These are phyloP conservation scores for Noctua pronuba DNA, from an alignment of 2,888 invertebrate species.

Conservation along the genomic window DNA sequence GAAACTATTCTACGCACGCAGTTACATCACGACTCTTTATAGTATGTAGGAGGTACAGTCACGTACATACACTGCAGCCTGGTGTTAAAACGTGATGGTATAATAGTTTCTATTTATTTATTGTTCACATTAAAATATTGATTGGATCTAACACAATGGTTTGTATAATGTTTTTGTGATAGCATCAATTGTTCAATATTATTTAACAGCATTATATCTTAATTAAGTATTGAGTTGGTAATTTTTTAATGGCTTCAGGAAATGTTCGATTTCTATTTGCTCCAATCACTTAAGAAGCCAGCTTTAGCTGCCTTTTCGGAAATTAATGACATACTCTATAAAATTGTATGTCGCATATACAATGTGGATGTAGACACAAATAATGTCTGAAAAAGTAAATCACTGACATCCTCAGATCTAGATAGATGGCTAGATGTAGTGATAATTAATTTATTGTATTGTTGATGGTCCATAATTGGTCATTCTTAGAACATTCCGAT, in stretches of 20 bases:
- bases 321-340: background rate
- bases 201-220: background rate
- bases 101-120: slow-evolving; percentile 41
- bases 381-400: background rate
- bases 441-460: background rate
- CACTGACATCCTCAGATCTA: background rate
- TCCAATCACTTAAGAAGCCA: background rate
- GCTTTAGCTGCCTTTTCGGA: background rate
- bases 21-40: slow-evolving; percentile 47
- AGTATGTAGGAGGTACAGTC: slow-evolving; percentile 35
- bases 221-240: too few species aligned
- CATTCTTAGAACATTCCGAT: background rate
- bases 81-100: slow-evolving; percentile 47
- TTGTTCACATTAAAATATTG: slow-evolving; percentile 26
- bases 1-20: slow-evolving; percentile 38
- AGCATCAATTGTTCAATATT: slow-evolving; percentile 19
- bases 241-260: background rate
- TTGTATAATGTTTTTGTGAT: slow-evolving; percentile 4
- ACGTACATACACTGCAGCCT: slow-evolving; percentile 39
- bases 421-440: background rate
- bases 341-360: background rate
- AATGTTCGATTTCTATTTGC: background rate
- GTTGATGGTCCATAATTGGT: background rate
- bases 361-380: background rate
- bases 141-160: slow-evolving; percentile 36